Percentiles rank a stretch among this genome's conserved stretches.
Evolutionary conservation across 1,140 invertebrate genomes (phyloP).

Genomic region (Drosophila simulans): DNA sequence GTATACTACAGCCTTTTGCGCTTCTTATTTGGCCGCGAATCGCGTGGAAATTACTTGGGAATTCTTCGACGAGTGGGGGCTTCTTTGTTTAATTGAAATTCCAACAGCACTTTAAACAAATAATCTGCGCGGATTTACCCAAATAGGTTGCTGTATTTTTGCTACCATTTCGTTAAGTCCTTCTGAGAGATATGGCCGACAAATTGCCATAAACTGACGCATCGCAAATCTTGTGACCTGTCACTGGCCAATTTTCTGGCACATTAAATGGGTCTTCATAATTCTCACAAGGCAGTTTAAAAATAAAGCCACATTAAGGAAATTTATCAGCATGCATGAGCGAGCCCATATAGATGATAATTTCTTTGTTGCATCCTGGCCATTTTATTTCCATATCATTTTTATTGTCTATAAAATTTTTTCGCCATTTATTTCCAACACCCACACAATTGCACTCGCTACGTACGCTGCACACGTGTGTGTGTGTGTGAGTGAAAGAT

Average conservation of each 20-base stretch:
- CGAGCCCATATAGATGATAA: constrained; percentile 35
- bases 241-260: constrained; percentile 45
- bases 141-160: no score
- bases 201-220: constrained; percentile 21
- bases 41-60: neutral
- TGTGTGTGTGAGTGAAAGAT: constrained; percentile 63
- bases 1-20: constrained; percentile 35
- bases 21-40: constrained; percentile 6
- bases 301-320: constrained; percentile 35
- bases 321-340: constrained; percentile 22
- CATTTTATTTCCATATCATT: constrained; percentile 63
- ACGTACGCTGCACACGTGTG: constrained; percentile 19
- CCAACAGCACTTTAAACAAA: constrained; percentile 10
- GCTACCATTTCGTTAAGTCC: neutral
- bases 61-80: constrained; percentile 1
- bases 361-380: constrained; percentile 62
- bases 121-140: neutral
- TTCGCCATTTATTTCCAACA: constrained; percentile 66
- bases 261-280: constrained; percentile 55
- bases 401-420: constrained; percentile 75
- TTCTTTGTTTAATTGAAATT: constrained; percentile 34
- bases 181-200: neutral
- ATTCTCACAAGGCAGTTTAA: constrained; percentile 40
- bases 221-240: constrained; percentile 35
- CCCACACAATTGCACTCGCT: constrained; percentile 21